phyloP scores from a whole-genome alignment of 1,140 invertebrate species.

The Drosophila sechellia region DNA sequence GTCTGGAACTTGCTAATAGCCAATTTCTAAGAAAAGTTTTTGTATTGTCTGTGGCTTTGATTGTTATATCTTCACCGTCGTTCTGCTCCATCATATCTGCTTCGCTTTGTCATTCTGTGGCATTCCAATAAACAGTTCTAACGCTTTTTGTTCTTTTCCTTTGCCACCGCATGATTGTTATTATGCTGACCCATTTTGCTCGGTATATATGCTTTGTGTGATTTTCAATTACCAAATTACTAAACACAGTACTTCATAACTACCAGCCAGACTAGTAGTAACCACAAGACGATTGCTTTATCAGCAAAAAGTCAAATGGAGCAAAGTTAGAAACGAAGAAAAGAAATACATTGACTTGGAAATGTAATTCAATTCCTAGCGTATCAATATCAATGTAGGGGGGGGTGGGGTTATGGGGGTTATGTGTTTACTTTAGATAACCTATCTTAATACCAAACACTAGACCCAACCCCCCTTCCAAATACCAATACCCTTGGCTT shows the following conservation, averaged over 20 bases:
- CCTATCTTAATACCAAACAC: constrained; percentile 38
- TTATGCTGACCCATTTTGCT: constrained; percentile 57
- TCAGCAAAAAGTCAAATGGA: constrained; percentile 43
- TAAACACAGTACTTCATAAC: constrained; percentile 40
- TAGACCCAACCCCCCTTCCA: not conserved
- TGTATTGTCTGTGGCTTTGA: constrained; percentile 15
- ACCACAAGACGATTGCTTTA: constrained; percentile 59
- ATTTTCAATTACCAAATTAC: constrained; percentile 77
- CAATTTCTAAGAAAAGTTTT: constrained; percentile 37
- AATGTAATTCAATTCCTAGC: constrained; percentile 7
- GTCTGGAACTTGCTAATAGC: constrained; percentile 25
- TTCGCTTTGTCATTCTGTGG: constrained; percentile 39
- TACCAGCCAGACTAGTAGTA: constrained; percentile 1
- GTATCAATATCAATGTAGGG: constrained; percentile 34
- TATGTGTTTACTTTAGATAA: constrained; percentile 58
- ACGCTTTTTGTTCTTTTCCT: constrained; percentile 32
- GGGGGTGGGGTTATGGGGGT: not conserved
- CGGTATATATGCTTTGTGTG: constrained; percentile 29
- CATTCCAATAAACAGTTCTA: constrained; percentile 46
- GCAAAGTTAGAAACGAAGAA: constrained; percentile 43
- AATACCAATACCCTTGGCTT: constrained; percentile 14
- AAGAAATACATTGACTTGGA: constrained; percentile 27
- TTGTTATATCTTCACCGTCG: constrained; percentile 29
- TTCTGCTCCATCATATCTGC: constrained; percentile 26
- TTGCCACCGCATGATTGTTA: constrained; percentile 19